Evolutionary conservation across 2,888 invertebrate species (phyloP), one percentile per base, ranked within the genome.

Genomic region (Drosophila sordidapex): DNA sequence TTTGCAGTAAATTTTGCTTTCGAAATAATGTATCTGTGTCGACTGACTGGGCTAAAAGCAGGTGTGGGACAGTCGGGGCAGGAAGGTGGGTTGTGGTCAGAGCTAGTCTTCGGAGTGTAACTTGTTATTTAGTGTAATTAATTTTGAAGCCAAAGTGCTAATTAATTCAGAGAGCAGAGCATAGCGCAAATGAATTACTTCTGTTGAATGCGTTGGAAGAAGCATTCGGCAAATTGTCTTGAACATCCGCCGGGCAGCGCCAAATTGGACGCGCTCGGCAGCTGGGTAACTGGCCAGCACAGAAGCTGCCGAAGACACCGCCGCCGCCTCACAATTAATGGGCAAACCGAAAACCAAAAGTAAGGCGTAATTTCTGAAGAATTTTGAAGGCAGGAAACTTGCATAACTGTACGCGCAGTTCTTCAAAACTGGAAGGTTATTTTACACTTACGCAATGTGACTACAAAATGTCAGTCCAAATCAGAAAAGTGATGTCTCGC

Each of bases 41-140:
- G 29, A 27, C 15, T 29, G 40, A 35, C 10, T 43, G 25, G 25
- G 4, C 25, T 21, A 8, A 25, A 27, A 46, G 25, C 13, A 18
- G 40, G 27, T 38, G 56, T 27, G 38, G 27, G n/a, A 29, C 7
- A 3, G 52, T 25, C 8, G 43, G 61, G 38, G 21, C 11, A 10
- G 13, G 18, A 10, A 29, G 1, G 35, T 57, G 36, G 36, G 21
- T 10, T 56, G 51, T 31, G 15, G n/a, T n/a, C 35, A 46, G 52
- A 53, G 69, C 64, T 70, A 66, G 69, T 54, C 87, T 73, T 57
- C 74, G 71, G 67, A 89, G 78, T 86, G 85, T 86, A 86, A 86
- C 90, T 87, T 89, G 85, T 86, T 89, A 86, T 86, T 86, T 86
- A 81, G 68, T 68, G 88, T 86, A 86, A 86, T 89, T 86, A 86